phyloP scores from a whole-genome alignment of 2,888 invertebrate genomes.

The Neoascia interrupta region DNA sequence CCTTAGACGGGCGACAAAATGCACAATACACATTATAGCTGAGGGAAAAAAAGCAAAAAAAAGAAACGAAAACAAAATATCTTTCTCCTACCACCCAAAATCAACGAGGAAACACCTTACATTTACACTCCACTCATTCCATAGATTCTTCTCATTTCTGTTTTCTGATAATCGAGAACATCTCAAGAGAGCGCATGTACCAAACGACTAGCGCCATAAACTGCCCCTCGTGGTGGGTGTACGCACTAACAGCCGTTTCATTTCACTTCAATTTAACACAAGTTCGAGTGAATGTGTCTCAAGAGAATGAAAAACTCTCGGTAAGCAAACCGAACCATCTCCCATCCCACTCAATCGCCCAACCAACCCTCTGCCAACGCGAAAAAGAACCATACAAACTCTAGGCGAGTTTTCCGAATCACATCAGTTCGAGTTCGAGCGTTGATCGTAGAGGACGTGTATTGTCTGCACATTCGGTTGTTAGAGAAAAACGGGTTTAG shows the following conservation, averaged over 20 bases:
- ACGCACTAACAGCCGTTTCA: slow-evolving; percentile 10
- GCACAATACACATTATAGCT: too few species aligned
- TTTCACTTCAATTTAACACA: not conserved
- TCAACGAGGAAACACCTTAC: slow-evolving; percentile 9
- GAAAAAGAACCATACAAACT: slow-evolving; percentile 66
- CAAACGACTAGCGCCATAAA: slow-evolving; percentile 34
- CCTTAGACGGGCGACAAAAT: not conserved
- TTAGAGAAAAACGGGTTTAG: slow-evolving; percentile 71
- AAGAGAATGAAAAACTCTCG: slow-evolving; percentile 49
- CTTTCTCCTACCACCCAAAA: not conserved
- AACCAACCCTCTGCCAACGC: slow-evolving; percentile 51
- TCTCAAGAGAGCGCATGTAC: slow-evolving; percentile 55
- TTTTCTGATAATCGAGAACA: slow-evolving; percentile 6
- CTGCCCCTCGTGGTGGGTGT: slow-evolving; percentile 7
- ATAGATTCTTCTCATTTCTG: slow-evolving; percentile 9
- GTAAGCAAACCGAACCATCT: slow-evolving; percentile 57
- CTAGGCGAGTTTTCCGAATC: slow-evolving; percentile 62
- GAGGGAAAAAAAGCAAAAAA: too few species aligned
- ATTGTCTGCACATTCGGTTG: slow-evolving; percentile 72
- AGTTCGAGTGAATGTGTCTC: slow-evolving; percentile 44
- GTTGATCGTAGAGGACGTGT: slow-evolving; percentile 78
- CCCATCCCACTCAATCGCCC: slow-evolving; percentile 66
- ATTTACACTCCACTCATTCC: slow-evolving; percentile 54
- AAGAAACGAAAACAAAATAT: slow-evolving; percentile 8
- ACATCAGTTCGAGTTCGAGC: slow-evolving; percentile 79